Conservation (phyloP, 2,888 invertebrate species). For the Habroteleia sp. region DNA sequence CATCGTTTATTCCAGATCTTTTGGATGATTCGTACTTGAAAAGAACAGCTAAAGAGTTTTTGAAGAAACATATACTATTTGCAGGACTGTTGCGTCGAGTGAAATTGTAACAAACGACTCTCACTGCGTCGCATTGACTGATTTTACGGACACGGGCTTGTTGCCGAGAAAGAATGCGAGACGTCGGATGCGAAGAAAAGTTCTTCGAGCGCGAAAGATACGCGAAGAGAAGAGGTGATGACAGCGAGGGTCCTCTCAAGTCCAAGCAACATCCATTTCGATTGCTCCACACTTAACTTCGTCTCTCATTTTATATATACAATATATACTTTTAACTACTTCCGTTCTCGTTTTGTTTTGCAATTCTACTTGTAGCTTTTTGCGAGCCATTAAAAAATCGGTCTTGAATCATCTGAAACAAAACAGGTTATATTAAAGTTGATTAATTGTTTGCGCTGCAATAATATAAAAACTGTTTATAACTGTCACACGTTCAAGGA, state of each 20-base stretch:
- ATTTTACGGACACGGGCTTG: conserved; percentile 43
- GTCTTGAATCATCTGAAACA: no score
- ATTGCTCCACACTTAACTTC: conserved; percentile 60
- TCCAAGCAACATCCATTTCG: conserved; percentile 78
- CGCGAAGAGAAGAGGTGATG: conserved; percentile 51
- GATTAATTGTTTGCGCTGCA: no score
- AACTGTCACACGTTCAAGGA: not conserved
- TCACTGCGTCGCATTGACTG: conserved; percentile 26
- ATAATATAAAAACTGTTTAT: no score
- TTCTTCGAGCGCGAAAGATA: conserved; percentile 69
- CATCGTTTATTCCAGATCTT: conserved; percentile 11
- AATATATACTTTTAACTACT: conserved; percentile 70
- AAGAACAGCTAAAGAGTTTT: conserved; percentile 20
- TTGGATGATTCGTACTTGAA: conserved; percentile 40
- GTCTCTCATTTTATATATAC: conserved; percentile 58
- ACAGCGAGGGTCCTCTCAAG: conserved; percentile 71
- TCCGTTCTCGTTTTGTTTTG: conserved; percentile 1
- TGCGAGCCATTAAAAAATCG: no score
- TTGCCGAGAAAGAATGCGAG: conserved; percentile 54
- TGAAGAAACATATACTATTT: conserved; percentile 48
- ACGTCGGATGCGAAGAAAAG: conserved; percentile 72
- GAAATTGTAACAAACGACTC: conserved; percentile 42
- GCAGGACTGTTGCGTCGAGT: conserved; percentile 47
- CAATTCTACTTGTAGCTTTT: conserved; percentile 11
- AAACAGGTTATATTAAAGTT: no score